These are phyloP conservation scores for Ochropacha duplaris DNA, from an alignment of 2,888 invertebrate species.

Conservation along the genomic window DNA sequence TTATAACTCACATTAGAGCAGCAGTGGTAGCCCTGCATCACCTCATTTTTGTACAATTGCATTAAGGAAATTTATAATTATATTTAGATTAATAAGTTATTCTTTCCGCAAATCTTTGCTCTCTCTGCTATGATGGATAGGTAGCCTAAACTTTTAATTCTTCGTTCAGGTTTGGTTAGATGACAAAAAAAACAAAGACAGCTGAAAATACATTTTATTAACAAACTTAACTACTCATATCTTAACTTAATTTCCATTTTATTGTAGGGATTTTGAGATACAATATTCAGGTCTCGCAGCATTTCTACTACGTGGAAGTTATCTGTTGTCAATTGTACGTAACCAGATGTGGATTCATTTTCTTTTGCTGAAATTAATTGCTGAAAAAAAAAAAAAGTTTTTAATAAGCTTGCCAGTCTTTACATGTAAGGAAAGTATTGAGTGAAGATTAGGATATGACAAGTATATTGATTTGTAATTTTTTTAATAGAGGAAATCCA, in stretches of 20 bases:
- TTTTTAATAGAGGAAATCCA: too few relatives aligned
- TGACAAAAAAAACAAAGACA: neutral
- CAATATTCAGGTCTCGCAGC: slow-evolving; percentile 60
- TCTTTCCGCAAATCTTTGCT: too few relatives aligned
- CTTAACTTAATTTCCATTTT: slow-evolving; percentile 63
- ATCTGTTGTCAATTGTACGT: slow-evolving; percentile 53
- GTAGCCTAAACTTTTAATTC: too few relatives aligned
- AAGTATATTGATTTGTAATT: too few relatives aligned
- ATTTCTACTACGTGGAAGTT: slow-evolving; percentile 50
- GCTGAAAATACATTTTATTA: neutral
- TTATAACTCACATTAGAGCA: too few relatives aligned
- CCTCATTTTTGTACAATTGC: too few relatives aligned
- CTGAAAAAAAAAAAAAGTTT: slow-evolving; percentile 44
- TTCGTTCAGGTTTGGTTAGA: neutral
- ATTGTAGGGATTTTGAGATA: slow-evolving; percentile 64
- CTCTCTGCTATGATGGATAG: too few relatives aligned
- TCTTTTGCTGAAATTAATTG: slow-evolving; percentile 52
- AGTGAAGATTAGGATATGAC: too few relatives aligned
- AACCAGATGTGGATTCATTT: slow-evolving; percentile 49
- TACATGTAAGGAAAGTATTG: neutral
- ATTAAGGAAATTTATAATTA: too few relatives aligned
- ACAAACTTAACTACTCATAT: slow-evolving; percentile 22
- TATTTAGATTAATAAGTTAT: too few relatives aligned
- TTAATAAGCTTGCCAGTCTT: neutral
- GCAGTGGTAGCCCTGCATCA: too few relatives aligned